phyloP scores from a whole-genome alignment of 2,797 vertebrate genomes.

The Anas acuta region DNA sequence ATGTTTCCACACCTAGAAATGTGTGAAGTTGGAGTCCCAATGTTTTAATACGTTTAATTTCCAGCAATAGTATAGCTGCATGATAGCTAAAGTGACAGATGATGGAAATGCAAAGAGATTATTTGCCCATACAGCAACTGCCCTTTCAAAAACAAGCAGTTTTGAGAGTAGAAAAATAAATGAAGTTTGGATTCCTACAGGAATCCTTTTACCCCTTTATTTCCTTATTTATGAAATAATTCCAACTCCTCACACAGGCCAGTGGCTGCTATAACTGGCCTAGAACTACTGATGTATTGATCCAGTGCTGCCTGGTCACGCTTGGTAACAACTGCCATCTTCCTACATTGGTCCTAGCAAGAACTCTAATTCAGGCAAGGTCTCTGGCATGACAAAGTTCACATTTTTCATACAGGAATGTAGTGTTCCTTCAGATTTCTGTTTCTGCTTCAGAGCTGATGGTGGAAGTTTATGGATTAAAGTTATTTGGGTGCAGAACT shows the following conservation, averaged over 20 bases:
- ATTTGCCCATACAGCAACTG: neutral
- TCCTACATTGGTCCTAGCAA: neutral
- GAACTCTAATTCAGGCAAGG: neutral
- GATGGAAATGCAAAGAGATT: neutral
- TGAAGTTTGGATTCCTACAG: neutral
- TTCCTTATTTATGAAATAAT: neutral
- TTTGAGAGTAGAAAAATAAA: neutral
- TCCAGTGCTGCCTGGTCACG: neutral
- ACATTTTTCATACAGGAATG: neutral
- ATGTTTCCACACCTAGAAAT: neutral
- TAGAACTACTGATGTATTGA: neutral
- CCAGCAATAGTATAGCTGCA: neutral
- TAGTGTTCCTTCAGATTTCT: neutral
- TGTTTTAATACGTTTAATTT: neutral
- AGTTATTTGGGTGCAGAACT: neutral
- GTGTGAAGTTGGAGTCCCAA: neutral
- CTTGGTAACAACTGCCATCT: neutral
- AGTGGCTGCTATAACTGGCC: neutral
- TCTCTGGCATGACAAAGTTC: neutral
- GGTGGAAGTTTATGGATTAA: neutral
- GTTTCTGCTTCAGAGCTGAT: neutral
- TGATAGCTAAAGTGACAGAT: neutral
- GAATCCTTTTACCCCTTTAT: neutral
- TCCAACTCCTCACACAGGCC: neutral
- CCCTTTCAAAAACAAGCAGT: neutral